A percentile compares a stretch with the other conserved stretches of the same genome.
These are phyloP conservation scores for Plectrocnemia conspersa DNA, from an alignment of 1,140 invertebrate species.

Conservation along the genomic window DNA sequence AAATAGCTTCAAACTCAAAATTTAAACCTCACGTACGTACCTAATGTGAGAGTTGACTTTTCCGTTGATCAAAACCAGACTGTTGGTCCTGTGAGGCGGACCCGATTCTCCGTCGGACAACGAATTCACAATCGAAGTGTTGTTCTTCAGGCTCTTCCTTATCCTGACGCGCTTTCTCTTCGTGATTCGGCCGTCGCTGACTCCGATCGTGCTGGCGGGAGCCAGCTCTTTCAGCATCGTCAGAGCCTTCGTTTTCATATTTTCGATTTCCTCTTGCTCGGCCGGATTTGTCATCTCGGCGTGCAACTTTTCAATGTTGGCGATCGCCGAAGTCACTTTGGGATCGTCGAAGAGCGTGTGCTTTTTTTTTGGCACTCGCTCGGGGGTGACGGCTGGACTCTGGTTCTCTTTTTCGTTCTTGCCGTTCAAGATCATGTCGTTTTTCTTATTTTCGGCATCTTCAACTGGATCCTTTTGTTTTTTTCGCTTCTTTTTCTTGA, in stretches of 20 bases:
- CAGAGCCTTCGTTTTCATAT: conserved; percentile 27
- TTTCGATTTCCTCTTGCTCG: conserved; percentile 22
- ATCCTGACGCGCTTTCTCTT: conserved; percentile 31
- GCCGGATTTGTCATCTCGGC: conserved; percentile 11
- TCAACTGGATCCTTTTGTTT: conserved; percentile 23
- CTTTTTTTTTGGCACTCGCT: conserved; percentile 13
- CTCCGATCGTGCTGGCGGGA: conserved; percentile 20
- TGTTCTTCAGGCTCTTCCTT: conserved; percentile 32
- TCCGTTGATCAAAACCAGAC: conserved; percentile 24
- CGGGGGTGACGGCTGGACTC: conserved; percentile 14
- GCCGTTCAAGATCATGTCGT: conserved; percentile 19
- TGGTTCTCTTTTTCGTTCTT: conserved; percentile 25
- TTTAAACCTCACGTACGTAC: conserved; percentile 5
- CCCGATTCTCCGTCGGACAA: conserved; percentile 28
- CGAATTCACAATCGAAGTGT: conserved; percentile 16
- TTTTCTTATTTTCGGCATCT: not conserved
- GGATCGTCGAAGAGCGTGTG: conserved; percentile 13
- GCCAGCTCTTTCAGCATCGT: conserved; percentile 25
- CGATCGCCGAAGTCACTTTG: conserved; percentile 22
- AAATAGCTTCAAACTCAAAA: not conserved
- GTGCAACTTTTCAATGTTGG: conserved; percentile 29
- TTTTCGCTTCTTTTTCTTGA: conserved; percentile 33
- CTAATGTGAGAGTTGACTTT: conserved; percentile 30
- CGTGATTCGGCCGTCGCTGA: conserved; percentile 32
- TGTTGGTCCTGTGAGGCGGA: conserved; percentile 22